These are phyloP conservation scores for Trypoxylus dichotomus DNA, from an alignment of 1,140 invertebrate species.

Conservation along the genomic window DNA sequence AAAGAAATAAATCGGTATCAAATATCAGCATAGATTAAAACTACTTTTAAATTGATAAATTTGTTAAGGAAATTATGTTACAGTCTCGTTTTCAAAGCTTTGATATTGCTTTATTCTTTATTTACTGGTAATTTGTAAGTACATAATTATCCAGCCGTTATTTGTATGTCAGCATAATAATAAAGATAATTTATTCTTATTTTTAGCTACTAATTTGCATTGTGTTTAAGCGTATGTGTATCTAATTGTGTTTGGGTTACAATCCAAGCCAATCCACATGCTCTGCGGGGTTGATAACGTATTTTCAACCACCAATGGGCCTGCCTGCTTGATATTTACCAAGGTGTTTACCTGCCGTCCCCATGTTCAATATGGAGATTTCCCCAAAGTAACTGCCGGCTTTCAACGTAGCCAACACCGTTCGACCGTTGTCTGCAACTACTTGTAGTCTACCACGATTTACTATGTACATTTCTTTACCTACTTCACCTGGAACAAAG, in stretches of 20 bases:
- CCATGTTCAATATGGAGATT: slow-evolving; percentile 99
- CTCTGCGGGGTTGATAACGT: slow-evolving; percentile 26
- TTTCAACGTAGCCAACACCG: slow-evolving; percentile 93
- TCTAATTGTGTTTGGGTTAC: neutral
- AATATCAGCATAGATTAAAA: no score
- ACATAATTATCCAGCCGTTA: no score
- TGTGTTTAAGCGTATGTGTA: neutral
- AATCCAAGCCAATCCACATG: neutral
- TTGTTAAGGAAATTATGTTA: no score
- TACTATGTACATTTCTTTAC: slow-evolving; percentile 99
- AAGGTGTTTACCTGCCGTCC: slow-evolving; percentile 96
- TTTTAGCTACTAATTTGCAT: no score
- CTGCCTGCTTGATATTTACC: slow-evolving; percentile 79
- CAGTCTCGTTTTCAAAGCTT: no score
- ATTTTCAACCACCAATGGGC: slow-evolving; percentile 38
- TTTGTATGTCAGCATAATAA: no score
- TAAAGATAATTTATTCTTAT: no score
- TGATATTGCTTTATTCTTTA: no score
- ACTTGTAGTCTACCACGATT: slow-evolving; percentile 95
- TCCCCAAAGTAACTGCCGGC: slow-evolving; percentile 99
- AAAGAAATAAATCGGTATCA: no score
- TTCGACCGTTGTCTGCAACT: slow-evolving; percentile 95
- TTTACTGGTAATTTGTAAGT: no score
- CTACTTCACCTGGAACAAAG: slow-evolving; percentile 84
- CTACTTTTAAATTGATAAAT: no score